A percentile compares a stretch with the other conserved stretches of the same genome.
phyloP scores from a whole-genome alignment of 2,797 vertebrate species.

The Kryptolebias ocellatus region DNA sequence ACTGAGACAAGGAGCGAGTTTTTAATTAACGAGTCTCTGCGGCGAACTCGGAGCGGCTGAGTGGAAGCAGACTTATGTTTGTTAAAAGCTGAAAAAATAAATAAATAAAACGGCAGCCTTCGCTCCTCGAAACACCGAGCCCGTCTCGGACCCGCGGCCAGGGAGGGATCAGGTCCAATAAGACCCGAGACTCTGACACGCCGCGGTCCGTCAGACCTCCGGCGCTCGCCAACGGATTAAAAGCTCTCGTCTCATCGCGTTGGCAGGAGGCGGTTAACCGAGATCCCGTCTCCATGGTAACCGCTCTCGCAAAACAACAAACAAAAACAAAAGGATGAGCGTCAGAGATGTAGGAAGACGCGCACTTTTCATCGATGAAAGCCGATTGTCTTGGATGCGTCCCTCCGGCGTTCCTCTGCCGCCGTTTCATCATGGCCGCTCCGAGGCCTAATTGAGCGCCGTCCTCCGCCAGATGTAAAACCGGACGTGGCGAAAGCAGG shows the following conservation, averaged over 20 bases:
- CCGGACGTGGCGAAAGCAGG: constrained; percentile 45
- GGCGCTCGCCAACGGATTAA: neutral
- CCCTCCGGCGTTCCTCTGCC: constrained; percentile 20
- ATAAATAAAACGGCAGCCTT: neutral
- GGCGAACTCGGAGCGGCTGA: constrained; percentile 60
- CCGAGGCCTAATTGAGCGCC: constrained; percentile 51
- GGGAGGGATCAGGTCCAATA: constrained; percentile 81
- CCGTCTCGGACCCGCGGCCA: neutral
- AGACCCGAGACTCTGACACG: constrained; percentile 45
- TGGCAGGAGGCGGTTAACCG: constrained; percentile 37
- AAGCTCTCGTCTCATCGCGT: constrained; percentile 24
- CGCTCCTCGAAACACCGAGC: too few species aligned
- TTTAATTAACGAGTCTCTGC: constrained; percentile 79
- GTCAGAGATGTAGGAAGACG: constrained; percentile 29
- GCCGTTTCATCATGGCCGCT: constrained; percentile 42
- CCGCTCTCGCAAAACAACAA: constrained; percentile 27
- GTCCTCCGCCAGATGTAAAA: constrained; percentile 62
- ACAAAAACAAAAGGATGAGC: constrained; percentile 28
- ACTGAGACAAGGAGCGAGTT: constrained; percentile 69
- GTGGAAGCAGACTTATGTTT: constrained; percentile 51
- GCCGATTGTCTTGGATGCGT: constrained; percentile 18
- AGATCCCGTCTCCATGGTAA: constrained; percentile 61
- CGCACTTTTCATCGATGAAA: constrained; percentile 49
- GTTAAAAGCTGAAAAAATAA: constrained; percentile 51
- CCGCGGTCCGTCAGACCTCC: constrained; percentile 57